Conservation (phyloP, 1,140 invertebrate genomes). For the Gonioctena quinquepunctata region DNA sequence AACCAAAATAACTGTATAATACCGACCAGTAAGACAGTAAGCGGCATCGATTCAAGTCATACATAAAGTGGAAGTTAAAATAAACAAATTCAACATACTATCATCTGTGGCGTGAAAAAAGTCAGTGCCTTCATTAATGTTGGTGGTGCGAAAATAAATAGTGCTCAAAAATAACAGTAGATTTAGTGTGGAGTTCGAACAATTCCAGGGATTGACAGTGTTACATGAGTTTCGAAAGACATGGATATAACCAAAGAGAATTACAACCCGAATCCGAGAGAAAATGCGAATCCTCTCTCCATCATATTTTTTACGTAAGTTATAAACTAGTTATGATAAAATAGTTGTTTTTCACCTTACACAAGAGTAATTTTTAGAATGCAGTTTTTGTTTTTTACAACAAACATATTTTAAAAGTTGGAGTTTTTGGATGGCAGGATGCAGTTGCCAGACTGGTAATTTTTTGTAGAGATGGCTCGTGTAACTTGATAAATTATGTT, state of each 20-base stretch:
- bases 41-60: not conserved
- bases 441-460: too few relatives aligned
- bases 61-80: not conserved
- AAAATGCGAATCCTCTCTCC: constrained; percentile 45
- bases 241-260: constrained; percentile 50
- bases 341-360: too few relatives aligned
- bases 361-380: too few relatives aligned
- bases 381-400: too few relatives aligned
- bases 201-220: not conserved
- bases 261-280: constrained; percentile 49
- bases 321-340: not conserved
- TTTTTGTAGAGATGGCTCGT: too few relatives aligned
- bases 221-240: not conserved
- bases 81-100: not conserved
- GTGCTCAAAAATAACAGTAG: not conserved
- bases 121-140: not conserved
- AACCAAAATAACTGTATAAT: not conserved
- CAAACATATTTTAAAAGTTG: too few relatives aligned
- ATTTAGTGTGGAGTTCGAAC: not conserved
- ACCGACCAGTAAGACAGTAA: not conserved
- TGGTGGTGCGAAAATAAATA: not conserved
- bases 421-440: too few relatives aligned
- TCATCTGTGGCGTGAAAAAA: not conserved
- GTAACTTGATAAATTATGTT: too few relatives aligned
- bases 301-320: constrained; percentile 52